Conservation (phyloP, 2,888 invertebrate species). For the Caenorhabditis drosophilae region DNA sequence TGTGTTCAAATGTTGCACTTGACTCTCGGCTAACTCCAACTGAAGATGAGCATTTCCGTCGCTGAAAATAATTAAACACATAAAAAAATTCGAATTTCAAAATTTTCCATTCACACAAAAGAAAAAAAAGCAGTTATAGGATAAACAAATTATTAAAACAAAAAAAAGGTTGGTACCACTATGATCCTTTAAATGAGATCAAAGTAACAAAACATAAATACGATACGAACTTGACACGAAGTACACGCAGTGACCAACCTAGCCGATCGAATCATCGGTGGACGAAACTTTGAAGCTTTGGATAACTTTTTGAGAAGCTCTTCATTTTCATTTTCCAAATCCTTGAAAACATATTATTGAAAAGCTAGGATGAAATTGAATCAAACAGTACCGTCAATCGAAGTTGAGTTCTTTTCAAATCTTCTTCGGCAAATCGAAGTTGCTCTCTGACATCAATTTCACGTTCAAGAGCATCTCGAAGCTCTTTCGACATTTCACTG, state of each 20-base stretch:
- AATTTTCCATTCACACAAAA: neutral
- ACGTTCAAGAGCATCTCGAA: slow-evolving; percentile 88
- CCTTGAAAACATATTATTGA: slow-evolving; percentile 74
- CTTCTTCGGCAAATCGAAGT: slow-evolving; percentile 88
- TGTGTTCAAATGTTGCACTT: slow-evolving; percentile 81
- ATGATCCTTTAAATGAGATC: neutral
- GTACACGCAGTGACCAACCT: slow-evolving; percentile 50
- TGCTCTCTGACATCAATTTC: slow-evolving; percentile 93
- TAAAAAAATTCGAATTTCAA: neutral
- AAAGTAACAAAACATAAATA: slow-evolving; percentile 1
- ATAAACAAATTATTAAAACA: too few relatives aligned
- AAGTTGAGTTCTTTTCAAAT: slow-evolving; percentile 75
- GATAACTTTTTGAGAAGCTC: slow-evolving; percentile 90
- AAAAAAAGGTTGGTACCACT: neutral
- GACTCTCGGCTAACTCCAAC: slow-evolving; percentile 74
- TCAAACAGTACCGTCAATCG: slow-evolving; percentile 47
- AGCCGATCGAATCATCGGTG: slow-evolving; percentile 54
- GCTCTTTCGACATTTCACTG: slow-evolving; percentile 76
- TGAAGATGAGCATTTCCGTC: slow-evolving; percentile 70
- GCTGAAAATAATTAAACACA: slow-evolving; percentile 48
- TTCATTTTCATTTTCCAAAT: slow-evolving; percentile 96
- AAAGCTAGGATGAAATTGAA: neutral
- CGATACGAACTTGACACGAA: slow-evolving; percentile 37
- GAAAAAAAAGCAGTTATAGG: neutral
- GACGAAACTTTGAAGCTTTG: slow-evolving; percentile 83